Evolutionary conservation across 2,113 vertebrate genomes (phyloP).

Genomic region (Osmerus eperlanus): DNA sequence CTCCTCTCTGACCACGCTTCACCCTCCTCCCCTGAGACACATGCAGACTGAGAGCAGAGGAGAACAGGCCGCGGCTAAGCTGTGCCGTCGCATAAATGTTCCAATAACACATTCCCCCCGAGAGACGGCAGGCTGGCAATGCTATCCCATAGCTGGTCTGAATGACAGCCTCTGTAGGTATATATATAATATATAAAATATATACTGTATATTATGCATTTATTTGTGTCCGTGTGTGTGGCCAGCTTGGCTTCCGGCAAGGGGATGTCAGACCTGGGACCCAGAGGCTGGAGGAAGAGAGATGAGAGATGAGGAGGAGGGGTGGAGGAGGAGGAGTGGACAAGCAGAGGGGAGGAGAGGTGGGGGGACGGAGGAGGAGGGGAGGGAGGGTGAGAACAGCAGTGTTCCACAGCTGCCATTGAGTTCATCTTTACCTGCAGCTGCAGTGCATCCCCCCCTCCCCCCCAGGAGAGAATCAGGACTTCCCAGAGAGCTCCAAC

Average conservation of each 20-base stretch:
- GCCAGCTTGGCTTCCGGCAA: neutral
- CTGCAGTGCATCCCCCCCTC: too few relatives aligned
- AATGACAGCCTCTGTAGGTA: neutral
- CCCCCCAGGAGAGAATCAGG: too few relatives aligned
- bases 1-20: neutral
- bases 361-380: neutral
- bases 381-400: too few relatives aligned
- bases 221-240: neutral
- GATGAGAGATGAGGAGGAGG: conserved; percentile 10
- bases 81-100: conserved; percentile 9
- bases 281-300: conserved; percentile 29
- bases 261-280: conserved; percentile 34
- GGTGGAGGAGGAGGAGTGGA: conserved; percentile 22
- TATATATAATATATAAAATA: neutral
- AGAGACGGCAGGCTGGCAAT: neutral
- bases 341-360: conserved; percentile 31
- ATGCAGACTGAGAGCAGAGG: neutral
- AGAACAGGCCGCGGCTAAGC: neutral
- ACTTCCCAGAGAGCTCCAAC: too few relatives aligned
- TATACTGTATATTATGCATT: neutral
- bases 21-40: neutral
- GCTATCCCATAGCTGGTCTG: neutral
- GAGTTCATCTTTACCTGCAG: too few relatives aligned
- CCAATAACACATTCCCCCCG: neutral
- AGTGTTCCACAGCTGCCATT: too few relatives aligned